Evolutionary conservation across 2,888 invertebrate genomes (phyloP).

Genomic region (Ochropacha duplaris): DNA sequence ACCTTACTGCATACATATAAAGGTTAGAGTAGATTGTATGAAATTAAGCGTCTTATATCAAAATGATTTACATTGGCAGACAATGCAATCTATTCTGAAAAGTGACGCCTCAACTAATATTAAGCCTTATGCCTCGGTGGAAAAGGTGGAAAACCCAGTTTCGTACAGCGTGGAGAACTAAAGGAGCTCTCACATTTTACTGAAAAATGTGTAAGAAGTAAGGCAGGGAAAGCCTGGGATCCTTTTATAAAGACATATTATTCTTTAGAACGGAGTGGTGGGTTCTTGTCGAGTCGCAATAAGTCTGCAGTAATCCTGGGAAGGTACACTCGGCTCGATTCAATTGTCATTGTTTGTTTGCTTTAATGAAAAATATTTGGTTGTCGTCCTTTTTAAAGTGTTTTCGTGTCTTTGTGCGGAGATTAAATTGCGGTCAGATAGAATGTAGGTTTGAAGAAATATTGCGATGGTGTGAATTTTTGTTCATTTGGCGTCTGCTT

Average conservation of each 20-base stretch:
- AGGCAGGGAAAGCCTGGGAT: conserved; percentile 76
- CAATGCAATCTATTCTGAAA: conserved; percentile 77
- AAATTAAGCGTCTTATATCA: conserved; percentile 54
- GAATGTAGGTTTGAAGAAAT: background rate
- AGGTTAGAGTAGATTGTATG: conserved; percentile 37
- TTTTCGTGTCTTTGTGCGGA: conserved; percentile 36
- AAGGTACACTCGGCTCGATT: conserved; percentile 66
- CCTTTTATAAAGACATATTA: conserved; percentile 82
- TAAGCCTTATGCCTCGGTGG: conserved; percentile 12
- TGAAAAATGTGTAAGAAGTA: conserved; percentile 78
- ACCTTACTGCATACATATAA: conserved; percentile 29
- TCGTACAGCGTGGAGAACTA: conserved; percentile 40
- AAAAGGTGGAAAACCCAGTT: conserved; percentile 37
- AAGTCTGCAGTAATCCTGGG: conserved; percentile 72
- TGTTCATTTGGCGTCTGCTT: background rate
- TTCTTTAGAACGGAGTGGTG: conserved; percentile 73
- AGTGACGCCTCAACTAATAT: conserved; percentile 21
- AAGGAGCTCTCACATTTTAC: conserved; percentile 75
- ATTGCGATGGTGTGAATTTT: background rate
- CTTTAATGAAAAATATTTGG: conserved; percentile 79
- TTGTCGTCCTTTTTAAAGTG: conserved; percentile 59
- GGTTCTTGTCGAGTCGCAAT: conserved; percentile 71
- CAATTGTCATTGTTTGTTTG: conserved; percentile 74
- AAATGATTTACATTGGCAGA: conserved; percentile 74
- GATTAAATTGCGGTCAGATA: conserved; percentile 2